Conservation (phyloP, 1,140 invertebrate species). For the Brachionus plicatilis region DNA sequence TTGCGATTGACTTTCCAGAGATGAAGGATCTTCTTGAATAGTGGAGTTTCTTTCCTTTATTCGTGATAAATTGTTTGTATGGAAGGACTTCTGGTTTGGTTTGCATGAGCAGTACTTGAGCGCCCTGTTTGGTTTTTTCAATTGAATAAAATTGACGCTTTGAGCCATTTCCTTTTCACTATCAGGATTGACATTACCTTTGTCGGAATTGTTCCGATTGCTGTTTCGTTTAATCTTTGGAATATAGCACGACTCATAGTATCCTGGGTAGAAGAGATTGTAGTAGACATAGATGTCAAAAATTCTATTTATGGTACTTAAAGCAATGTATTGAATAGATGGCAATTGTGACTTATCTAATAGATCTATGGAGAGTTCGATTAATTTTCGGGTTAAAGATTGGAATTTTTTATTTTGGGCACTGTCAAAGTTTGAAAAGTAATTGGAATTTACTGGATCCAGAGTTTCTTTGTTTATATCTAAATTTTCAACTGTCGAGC, state of each 20-base stretch:
- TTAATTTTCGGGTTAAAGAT: neutral
- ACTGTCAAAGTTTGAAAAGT: neutral
- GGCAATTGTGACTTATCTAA: neutral
- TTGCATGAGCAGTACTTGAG: neutral
- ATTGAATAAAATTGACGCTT: neutral
- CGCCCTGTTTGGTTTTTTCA: neutral
- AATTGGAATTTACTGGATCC: neutral
- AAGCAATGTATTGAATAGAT: conserved; percentile 16
- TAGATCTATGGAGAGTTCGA: conserved; percentile 32
- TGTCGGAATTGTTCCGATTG: neutral
- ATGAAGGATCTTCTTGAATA: conserved; percentile 17
- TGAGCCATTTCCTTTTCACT: neutral
- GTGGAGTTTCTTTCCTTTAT: conserved; percentile 10
- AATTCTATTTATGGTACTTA: conserved; percentile 9
- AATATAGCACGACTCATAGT: conserved; percentile 38
- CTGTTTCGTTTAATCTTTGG: neutral
- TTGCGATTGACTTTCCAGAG: neutral
- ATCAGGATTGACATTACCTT: neutral
- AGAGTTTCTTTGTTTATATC: neutral
- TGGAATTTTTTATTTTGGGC: conserved; percentile 21
- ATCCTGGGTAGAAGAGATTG: conserved; percentile 29
- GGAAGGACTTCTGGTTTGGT: neutral
- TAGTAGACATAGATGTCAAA: conserved; percentile 39
- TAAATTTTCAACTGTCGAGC: neutral
- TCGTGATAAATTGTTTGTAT: neutral